Conservation (phyloP, 2,888 invertebrate genomes). For the Drosophila siamana region DNA sequence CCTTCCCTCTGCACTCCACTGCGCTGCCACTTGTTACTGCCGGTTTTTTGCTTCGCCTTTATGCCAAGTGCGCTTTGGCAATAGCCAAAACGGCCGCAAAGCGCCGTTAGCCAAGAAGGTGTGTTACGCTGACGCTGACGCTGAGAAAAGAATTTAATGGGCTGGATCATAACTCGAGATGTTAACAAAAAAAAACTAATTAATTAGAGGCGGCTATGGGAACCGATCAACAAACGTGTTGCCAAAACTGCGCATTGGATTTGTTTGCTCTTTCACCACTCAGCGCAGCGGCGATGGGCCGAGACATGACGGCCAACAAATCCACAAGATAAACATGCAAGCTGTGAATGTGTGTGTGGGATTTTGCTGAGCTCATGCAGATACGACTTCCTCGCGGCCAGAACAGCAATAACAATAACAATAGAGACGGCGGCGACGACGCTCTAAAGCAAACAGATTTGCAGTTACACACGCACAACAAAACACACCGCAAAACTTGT, state of each 20-base stretch:
- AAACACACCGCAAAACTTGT: slow-evolving; percentile 8
- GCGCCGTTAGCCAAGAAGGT: slow-evolving; percentile 64
- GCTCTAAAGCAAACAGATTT: slow-evolving; percentile 44
- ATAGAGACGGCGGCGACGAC: not conserved
- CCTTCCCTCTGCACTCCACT: not conserved
- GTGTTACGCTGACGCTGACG: slow-evolving; percentile 64
- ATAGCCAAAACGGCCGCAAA: slow-evolving; percentile 31
- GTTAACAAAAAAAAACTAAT: slow-evolving; percentile 33
- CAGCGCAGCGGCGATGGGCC: not conserved
- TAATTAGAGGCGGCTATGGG: slow-evolving; percentile 48
- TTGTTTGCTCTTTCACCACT: slow-evolving; percentile 42
- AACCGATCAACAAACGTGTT: slow-evolving; percentile 58
- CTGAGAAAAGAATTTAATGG: slow-evolving; percentile 64
- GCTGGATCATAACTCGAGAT: slow-evolving; percentile 24
- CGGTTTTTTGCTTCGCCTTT: slow-evolving; percentile 32
- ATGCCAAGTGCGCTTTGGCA: slow-evolving; percentile 75
- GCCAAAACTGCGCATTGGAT: slow-evolving; percentile 58
- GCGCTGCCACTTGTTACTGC: slow-evolving; percentile 1
- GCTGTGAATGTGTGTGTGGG: too few relatives aligned
- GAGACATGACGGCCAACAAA: slow-evolving; percentile 62
- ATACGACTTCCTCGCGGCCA: slow-evolving; percentile 43
- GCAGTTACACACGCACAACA: slow-evolving; percentile 51
- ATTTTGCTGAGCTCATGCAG: slow-evolving; percentile 67
- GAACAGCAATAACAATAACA: slow-evolving; percentile 18
- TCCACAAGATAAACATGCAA: slow-evolving; percentile 59